Evolutionary conservation across 2,888 invertebrate species (phyloP).

Genomic region (Sylvicola cinctus): DNA sequence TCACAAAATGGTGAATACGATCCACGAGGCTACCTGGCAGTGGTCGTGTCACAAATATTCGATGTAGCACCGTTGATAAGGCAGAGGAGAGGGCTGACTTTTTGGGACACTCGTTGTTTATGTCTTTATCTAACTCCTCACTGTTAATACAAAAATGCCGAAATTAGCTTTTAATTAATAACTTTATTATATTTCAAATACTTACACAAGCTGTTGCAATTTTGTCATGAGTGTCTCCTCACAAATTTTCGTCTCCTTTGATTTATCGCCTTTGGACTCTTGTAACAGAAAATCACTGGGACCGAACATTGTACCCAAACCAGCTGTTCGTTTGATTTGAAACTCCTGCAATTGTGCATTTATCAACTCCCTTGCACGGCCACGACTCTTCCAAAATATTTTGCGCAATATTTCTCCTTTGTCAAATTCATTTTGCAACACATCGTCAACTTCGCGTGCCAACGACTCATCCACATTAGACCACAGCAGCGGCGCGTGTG

Average conservation of each 20-base stretch:
- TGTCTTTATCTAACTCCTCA: conserved; percentile 40
- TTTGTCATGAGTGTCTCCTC: conserved; percentile 53
- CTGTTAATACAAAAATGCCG: conserved; percentile 21
- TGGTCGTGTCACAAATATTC: conserved; percentile 49
- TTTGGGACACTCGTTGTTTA: conserved; percentile 35
- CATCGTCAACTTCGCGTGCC: conserved; percentile 77
- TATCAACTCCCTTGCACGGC: conserved; percentile 29
- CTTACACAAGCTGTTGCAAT: conserved; percentile 46
- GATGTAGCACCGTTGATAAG: conserved; percentile 57
- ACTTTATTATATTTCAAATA: conserved; percentile 8
- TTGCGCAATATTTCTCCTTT: conserved; percentile 76
- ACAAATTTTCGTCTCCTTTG: conserved; percentile 51
- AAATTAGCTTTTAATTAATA: conserved; percentile 1
- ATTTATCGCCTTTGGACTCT: conserved; percentile 59
- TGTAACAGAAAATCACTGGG: conserved; percentile 61
- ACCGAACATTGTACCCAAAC: conserved; percentile 76
- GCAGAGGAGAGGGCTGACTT: conserved; percentile 49
- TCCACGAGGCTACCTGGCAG: conserved; percentile 38
- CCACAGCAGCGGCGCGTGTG: conserved; percentile 39
- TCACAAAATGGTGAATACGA: conserved; percentile 63
- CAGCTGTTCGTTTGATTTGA: conserved; percentile 73
- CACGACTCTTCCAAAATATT: conserved; percentile 76
- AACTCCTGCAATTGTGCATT: conserved; percentile 26
- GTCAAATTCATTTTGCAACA: conserved; percentile 61
- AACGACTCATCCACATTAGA: conserved; percentile 44